These are phyloP conservation scores for Pampusana beccarii DNA, from an alignment of 2,113 vertebrate species.

Conservation along the genomic window DNA sequence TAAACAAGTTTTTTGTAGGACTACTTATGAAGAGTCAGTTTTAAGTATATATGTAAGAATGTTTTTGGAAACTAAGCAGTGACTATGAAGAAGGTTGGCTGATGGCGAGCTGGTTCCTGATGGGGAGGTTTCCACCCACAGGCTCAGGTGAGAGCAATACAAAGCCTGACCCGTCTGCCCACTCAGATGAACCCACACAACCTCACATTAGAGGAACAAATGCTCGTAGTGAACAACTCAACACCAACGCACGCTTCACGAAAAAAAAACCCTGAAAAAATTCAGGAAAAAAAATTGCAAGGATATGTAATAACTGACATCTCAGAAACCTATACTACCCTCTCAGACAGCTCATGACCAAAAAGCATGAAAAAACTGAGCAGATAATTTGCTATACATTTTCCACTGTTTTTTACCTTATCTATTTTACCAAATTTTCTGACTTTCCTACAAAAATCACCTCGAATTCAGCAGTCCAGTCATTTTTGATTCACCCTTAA, in stretches of 20 bases:
- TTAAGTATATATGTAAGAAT: not conserved
- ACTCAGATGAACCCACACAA: not conserved
- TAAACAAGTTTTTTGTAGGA: not conserved
- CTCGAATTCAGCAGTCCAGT: not conserved
- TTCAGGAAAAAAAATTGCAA: not conserved
- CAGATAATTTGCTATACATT: not conserved
- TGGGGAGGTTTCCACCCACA: not conserved
- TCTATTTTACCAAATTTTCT: not conserved
- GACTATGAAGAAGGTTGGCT: not conserved
- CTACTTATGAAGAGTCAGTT: not conserved
- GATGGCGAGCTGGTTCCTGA: not conserved
- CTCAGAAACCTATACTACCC: not conserved
- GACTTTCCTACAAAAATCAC: not conserved
- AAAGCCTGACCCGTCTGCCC: not conserved
- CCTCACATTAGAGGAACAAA: not conserved
- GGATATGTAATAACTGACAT: not conserved
- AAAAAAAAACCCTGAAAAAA: too few relatives aligned
- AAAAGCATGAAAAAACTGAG: not conserved
- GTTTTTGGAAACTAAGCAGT: not conserved
- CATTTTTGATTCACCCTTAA: conserved; percentile 28
- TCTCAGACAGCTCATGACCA: not conserved
- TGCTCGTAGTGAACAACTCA: not conserved
- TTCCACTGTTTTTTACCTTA: not conserved
- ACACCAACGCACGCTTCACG: accelerated
- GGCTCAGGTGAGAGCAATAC: not conserved